phyloP scores from a whole-genome alignment of 2,113 vertebrate species.

The Passer domesticus region DNA sequence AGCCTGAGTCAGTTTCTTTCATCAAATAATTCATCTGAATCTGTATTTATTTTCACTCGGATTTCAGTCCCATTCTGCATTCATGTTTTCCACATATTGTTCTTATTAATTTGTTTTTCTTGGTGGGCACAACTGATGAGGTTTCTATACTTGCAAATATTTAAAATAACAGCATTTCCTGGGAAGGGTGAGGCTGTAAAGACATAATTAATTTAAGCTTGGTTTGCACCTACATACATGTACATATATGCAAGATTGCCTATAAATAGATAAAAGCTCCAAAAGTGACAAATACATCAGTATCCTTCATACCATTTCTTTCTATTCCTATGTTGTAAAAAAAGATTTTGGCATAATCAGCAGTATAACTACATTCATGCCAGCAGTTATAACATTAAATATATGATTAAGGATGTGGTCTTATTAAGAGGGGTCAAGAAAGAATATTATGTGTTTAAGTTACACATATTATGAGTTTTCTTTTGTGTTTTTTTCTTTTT shows the following conservation, averaged over 20 bases:
- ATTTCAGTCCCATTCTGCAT: background rate
- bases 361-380: background rate
- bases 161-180: background rate
- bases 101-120: background rate
- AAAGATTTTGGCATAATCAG: background rate
- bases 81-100: background rate
- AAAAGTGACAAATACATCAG: background rate
- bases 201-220: background rate
- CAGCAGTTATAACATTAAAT: background rate
- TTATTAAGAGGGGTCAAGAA: background rate
- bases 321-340: background rate
- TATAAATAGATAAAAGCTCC: background rate
- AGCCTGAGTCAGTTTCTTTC: background rate
- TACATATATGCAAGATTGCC: background rate
- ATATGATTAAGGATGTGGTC: background rate
- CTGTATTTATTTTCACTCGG: background rate
- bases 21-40: background rate
- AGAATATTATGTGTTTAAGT: background rate
- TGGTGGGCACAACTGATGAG: background rate
- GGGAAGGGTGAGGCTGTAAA: background rate
- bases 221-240: background rate
- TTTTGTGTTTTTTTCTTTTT: background rate
- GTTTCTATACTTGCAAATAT: background rate
- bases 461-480: background rate
- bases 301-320: background rate